A percentile compares a stretch with the other conserved stretches of the same genome.
These are phyloP conservation scores for Pteronura brasiliensis DNA, from an alignment of 2,113 vertebrate genomes.

Conservation along the genomic window DNA sequence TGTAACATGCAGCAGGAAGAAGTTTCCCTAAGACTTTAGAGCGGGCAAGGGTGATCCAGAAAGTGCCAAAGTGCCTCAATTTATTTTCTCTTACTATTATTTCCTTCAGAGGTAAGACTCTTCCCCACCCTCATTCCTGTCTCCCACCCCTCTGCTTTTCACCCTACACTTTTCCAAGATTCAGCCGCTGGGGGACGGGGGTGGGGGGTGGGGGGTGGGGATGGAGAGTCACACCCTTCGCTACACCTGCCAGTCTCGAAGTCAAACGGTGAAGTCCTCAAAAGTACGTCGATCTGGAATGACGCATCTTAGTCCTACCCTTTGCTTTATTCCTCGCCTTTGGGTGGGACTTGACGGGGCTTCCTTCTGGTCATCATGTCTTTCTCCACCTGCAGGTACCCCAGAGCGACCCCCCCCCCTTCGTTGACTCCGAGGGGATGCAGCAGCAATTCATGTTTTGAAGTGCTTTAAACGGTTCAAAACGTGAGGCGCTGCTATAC, in stretches of 20 bases:
- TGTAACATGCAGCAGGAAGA: neutral
- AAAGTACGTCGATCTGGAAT: neutral
- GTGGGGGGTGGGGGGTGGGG: too few relatives aligned
- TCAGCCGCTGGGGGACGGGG: neutral
- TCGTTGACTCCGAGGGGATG: constrained; percentile 61
- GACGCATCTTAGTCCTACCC: neutral
- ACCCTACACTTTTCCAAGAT: constrained; percentile 65
- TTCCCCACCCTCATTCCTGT: neutral
- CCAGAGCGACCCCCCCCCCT: constrained; percentile 13
- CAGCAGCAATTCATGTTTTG: constrained; percentile 81
- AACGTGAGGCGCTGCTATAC: constrained; percentile 77
- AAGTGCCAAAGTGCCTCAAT: neutral
- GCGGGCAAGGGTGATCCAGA: constrained; percentile 33
- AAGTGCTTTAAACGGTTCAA: constrained; percentile 69
- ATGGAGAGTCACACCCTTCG: neutral
- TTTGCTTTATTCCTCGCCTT: neutral
- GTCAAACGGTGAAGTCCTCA: neutral
- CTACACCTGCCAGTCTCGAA: neutral
- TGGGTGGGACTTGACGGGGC: neutral
- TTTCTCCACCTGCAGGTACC: constrained; percentile 44
- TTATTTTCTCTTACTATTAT: neutral
- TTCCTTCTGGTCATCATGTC: neutral
- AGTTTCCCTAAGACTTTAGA: constrained; percentile 37
- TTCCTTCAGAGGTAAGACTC: constrained; percentile 51
- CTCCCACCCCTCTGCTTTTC: neutral